Percentiles rank a stretch among this genome's conserved stretches.
Evolutionary conservation across 2,113 vertebrate genomes (phyloP).

Genomic region (Ancistrus triradiatus): DNA sequence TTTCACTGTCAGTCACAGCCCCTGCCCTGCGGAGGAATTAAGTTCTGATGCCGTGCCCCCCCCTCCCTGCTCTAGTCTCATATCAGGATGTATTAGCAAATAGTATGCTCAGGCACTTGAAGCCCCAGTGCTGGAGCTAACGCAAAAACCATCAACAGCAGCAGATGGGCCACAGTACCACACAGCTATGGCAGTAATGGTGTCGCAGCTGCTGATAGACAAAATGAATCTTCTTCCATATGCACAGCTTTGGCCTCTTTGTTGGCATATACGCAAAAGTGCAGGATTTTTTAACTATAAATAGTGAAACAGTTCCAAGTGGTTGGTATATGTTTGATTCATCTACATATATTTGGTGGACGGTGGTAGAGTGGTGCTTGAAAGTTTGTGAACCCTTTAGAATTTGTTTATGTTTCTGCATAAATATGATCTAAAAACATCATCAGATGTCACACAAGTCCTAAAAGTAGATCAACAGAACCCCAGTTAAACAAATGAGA

Average conservation of each 20-base stretch:
- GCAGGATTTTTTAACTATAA: no score
- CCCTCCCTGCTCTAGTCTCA: slow-evolving; percentile 22
- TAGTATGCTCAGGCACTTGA: slow-evolving; percentile 19
- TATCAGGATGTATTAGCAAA: slow-evolving; percentile 26
- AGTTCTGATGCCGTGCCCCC: slow-evolving; percentile 26
- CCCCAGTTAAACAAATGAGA: no score
- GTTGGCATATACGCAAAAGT: neutral
- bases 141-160: slow-evolving; percentile 56
- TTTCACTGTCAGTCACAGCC: slow-evolving; percentile 13
- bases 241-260: slow-evolving; percentile 56
- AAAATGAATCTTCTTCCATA: slow-evolving; percentile 69
- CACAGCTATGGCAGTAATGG: slow-evolving; percentile 63
- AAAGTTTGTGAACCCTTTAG: no score
- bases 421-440: no score
- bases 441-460: no score
- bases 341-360: no score
- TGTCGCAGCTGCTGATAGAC: slow-evolving; percentile 66
- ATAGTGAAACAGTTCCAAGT: no score
- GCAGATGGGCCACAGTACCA: slow-evolving; percentile 61
- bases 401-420: no score
- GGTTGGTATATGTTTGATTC: no score
- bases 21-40: slow-evolving; percentile 4
- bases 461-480: no score
- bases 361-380: no score
- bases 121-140: slow-evolving; percentile 24